Evolutionary conservation across 1,140 invertebrate genomes (phyloP).

Genomic region (Anthonomus grandis): DNA sequence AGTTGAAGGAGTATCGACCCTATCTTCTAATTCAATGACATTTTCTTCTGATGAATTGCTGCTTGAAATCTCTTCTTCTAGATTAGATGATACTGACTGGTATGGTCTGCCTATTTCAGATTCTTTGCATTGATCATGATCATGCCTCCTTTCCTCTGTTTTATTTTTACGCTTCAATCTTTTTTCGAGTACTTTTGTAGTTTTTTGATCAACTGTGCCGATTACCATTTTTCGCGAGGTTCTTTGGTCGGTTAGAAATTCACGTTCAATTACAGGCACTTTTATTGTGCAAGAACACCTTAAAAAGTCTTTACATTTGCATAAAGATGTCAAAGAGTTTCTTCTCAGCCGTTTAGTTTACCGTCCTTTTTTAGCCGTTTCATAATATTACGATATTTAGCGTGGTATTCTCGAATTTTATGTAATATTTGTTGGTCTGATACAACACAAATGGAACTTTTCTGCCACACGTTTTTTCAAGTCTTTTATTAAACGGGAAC

Average conservation of each 20-base stretch:
- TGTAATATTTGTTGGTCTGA: conserved; percentile 1
- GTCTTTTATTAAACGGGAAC: background rate
- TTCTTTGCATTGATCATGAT: background rate
- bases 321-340: conserved; percentile 7
- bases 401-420: no score
- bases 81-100: background rate
- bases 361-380: background rate
- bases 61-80: background rate
- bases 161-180: conserved; percentile 2
- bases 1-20: background rate
- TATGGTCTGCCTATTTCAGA: background rate
- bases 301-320: conserved; percentile 4
- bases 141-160: background rate
- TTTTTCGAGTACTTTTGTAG: conserved; percentile 1
- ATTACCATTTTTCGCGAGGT: conserved; percentile 9
- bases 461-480: background rate
- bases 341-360: background rate
- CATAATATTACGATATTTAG: conserved; percentile 4
- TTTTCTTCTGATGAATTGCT: background rate
- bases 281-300: background rate
- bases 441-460: background rate
- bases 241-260: conserved; percentile 1
- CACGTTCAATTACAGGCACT: background rate
- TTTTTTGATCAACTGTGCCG: background rate
- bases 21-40: background rate